Base-by-base conservation (phyloP, 2,888 invertebrate genomes). In the Cheilosia impressa region DNA sequence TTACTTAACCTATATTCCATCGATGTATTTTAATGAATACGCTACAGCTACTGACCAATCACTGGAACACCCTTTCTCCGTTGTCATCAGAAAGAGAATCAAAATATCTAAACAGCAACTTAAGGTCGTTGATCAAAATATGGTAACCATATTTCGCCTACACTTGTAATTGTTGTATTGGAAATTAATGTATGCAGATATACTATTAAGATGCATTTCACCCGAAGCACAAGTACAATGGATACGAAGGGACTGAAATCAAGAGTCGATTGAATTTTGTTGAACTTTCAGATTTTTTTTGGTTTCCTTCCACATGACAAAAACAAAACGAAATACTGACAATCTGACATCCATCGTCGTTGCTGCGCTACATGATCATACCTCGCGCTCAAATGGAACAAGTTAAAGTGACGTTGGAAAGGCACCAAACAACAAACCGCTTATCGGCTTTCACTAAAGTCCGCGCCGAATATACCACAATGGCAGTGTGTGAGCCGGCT, bases 361-460 rank as follows among this genome's bases (percentile, higher is more conserved):
- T 53, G 50, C 45, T 58, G 57, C 43, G 43, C 53, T 53, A 73
- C 50, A 66, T 58, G 57, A 53, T 50, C 52, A 19, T 60, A 17
- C 24, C n/a, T 17, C 45, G 24, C 41, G 57, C 27, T 31, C 31
- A 7, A 27, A 27, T 63, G 58, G 22, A 50, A 9, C 19, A 3
- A 19, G 17, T 19, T 47, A 17, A 47, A 17, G 68, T 13, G 63
- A 65, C 60, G 58, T 58, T 38, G 27, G 52, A 57, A 65, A 69
- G 53, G 52, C 63, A 68, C 78, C 62, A 72, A 31, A 57, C 57
- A 66, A 60, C 52, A 38, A 72, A 76, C 58, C 43, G 50, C 52
- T 65, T 53, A 75, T 66, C 55, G 75, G 79, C 84, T 84, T 84
- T 84, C 84, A 80, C 84, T 80, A 47, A 76, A 58, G 55, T 62